Conservation (phyloP, 2,113 vertebrate genomes). For the Spermophilus dauricus region DNA sequence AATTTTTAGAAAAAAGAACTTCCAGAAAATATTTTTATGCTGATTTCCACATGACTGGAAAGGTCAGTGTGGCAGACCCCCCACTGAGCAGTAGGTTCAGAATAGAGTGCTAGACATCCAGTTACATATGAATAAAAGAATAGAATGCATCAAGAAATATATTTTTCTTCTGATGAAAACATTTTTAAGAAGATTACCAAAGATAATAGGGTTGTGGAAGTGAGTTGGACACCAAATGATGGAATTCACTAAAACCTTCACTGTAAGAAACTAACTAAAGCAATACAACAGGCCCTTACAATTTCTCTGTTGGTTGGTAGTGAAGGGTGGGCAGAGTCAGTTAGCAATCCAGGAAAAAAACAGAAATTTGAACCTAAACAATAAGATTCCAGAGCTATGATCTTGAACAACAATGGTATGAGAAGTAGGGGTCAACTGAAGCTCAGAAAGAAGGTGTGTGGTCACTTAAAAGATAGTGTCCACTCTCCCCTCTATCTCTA, state of each 20-base stretch:
- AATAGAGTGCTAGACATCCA: not conserved
- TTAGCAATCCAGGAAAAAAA: not conserved
- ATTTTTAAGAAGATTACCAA: not conserved
- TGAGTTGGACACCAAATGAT: not conserved
- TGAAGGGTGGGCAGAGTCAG: not conserved
- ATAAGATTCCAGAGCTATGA: not conserved
- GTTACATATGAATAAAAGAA: conserved; percentile 21
- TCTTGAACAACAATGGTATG: not conserved
- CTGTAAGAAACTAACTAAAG: not conserved
- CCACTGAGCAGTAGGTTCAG: not conserved
- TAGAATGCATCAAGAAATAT: not conserved
- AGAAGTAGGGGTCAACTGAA: not conserved
- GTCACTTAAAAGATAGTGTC: not conserved
- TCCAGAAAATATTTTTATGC: conserved; percentile 66
- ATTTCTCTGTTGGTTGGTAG: conserved; percentile 3
- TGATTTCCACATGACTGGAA: conserved; percentile 54
- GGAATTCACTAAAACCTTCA: conserved; percentile 32
- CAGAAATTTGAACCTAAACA: not conserved
- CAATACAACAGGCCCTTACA: not conserved
- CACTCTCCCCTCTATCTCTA: not conserved
- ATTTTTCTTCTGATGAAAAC: conserved; percentile 62
- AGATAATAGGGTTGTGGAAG: not conserved
- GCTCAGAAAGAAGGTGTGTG: not conserved
- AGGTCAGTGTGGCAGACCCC: conserved; percentile 47
- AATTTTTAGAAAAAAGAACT: conserved; percentile 70